A percentile compares a stretch with the other conserved stretches of the same genome.
Conservation (phyloP, 2,113 vertebrate species). For the zebrafish (Danio rerio) region GRCz12tu NC_133178.1:13395001-13395500, state of each 20-base stretch:
- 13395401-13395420: no score
- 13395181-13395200: neutral
- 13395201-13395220: neutral
- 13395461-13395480: no score
- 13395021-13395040: no score
- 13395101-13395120: neutral
- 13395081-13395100: neutral
- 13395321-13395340: no score
- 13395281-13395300: neutral
- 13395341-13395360: no score
- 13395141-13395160: neutral
- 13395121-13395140: neutral
- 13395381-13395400: no score
- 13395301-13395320: neutral
- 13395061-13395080: neutral
- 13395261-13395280: neutral
- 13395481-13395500: no score
- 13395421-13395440: no score
- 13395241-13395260: neutral
- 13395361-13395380: no score
- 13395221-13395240: neutral
- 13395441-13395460: no score
- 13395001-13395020: no score
- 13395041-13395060: no score
- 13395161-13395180: neutral